Percentiles rank a stretch among this genome's conserved stretches.
Evolutionary conservation across 2,113 vertebrate genomes (phyloP).

Genomic region (Melanostigma gelatinosum): DNA sequence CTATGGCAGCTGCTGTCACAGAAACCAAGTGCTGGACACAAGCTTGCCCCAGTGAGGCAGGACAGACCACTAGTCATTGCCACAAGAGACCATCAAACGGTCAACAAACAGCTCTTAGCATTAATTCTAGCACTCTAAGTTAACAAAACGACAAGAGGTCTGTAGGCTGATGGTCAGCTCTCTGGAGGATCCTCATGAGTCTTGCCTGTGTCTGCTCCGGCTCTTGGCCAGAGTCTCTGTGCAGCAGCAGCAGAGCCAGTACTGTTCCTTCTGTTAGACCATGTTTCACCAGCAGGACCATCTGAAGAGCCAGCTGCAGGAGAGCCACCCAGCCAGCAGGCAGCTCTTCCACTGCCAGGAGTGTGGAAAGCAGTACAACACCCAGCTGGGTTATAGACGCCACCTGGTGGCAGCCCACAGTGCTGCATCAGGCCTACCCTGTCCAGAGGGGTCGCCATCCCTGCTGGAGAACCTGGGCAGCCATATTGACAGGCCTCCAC

Average conservation of each 20-base stretch:
- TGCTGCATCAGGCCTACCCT: constrained; percentile 85
- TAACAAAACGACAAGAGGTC: constrained; percentile 28
- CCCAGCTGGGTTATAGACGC: constrained; percentile 92
- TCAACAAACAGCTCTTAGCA: constrained; percentile 59
- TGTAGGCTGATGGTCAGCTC: constrained; percentile 56
- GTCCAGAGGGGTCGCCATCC: constrained; percentile 90
- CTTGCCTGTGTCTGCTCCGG: constrained; percentile 70
- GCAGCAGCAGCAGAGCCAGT: constrained; percentile 85
- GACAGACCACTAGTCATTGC: constrained; percentile 72
- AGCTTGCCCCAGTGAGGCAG: constrained; percentile 87
- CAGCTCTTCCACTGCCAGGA: constrained; percentile 94
- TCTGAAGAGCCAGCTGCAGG: constrained; percentile 93
- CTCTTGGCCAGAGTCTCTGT: constrained; percentile 89
- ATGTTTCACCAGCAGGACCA: constrained; percentile 98
- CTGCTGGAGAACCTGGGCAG: constrained; percentile 93
- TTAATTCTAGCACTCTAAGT: constrained; percentile 48
- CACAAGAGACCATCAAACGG: constrained; percentile 50
- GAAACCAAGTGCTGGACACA: constrained; percentile 80
- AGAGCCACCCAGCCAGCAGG: constrained; percentile 87
- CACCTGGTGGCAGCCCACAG: constrained; percentile 85
- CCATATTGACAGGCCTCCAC: constrained; percentile 88
- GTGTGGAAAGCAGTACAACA: constrained; percentile 98
- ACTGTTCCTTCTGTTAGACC: constrained; percentile 87
- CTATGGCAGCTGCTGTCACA: constrained; percentile 88
- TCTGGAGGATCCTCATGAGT: constrained; percentile 73